Evolutionary conservation across 2,113 vertebrate genomes (phyloP).

Genomic region (Potamarius usumacintae): DNA sequence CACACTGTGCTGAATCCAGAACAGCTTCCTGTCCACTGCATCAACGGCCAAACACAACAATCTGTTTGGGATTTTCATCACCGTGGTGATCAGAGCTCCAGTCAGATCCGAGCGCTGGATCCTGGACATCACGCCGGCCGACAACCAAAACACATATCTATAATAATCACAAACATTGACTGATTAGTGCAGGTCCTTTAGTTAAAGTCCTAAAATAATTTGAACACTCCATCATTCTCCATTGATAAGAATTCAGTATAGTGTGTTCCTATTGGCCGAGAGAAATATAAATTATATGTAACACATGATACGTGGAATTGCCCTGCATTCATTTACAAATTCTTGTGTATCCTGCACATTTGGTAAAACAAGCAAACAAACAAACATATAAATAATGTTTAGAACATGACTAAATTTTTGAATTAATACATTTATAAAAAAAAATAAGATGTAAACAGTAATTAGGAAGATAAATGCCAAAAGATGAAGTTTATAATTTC

Average conservation of each 20-base stretch:
- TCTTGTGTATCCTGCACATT: neutral
- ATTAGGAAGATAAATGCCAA: neutral
- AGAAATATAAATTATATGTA: neutral
- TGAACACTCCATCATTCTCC: neutral
- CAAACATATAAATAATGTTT: neutral
- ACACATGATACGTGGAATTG: neutral
- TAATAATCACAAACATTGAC: constrained; percentile 38
- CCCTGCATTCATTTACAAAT: neutral
- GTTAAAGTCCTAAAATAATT: neutral
- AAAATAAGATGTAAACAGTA: neutral
- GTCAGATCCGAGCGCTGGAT: constrained; percentile 73
- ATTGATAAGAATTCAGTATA: neutral
- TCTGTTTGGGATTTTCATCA: constrained; percentile 71
- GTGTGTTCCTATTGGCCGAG: neutral
- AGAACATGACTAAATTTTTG: neutral
- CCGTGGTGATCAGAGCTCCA: constrained; percentile 60
- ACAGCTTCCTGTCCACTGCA: constrained; percentile 73
- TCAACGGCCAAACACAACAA: constrained; percentile 76
- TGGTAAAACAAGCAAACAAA: neutral
- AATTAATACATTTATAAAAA: neutral
- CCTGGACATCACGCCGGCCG: constrained; percentile 69
- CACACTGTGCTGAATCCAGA: constrained; percentile 79
- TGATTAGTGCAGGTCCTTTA: too few relatives aligned
- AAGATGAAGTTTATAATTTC: neutral
- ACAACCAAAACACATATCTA: constrained; percentile 90